A percentile compares a stretch with the other conserved stretches of the same genome.
Evolutionary conservation across 2,888 invertebrate genomes (phyloP).

Genomic region (Ormyrus labotus): DNA sequence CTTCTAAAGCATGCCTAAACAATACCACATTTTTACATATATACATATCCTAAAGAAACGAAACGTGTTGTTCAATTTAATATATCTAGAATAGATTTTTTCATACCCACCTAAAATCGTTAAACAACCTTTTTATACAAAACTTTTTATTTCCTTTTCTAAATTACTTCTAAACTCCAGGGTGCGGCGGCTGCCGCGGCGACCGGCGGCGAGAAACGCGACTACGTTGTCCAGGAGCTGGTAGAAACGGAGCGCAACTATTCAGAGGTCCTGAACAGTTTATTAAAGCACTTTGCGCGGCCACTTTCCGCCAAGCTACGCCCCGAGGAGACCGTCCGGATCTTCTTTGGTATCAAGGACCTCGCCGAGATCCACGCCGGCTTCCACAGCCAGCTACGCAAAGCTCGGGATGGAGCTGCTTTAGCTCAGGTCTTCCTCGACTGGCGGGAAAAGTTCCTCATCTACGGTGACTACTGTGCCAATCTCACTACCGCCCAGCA

Average conservation of each 20-base stretch:
- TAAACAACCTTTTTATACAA: no score
- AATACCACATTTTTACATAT: no score
- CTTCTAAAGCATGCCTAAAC: no score
- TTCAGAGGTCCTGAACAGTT: slow-evolving; percentile 92
- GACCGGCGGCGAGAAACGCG: slow-evolving; percentile 85
- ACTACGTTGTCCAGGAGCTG: slow-evolving; percentile 94
- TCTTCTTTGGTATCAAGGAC: slow-evolving; percentile 94
- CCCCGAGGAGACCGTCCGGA: slow-evolving; percentile 85
- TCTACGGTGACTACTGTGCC: slow-evolving; percentile 97
- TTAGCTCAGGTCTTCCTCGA: slow-evolving; percentile 88
- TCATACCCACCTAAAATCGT: no score
- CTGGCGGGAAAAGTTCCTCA: slow-evolving; percentile 92
- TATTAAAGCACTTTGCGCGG: slow-evolving; percentile 87
- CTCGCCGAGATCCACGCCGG: slow-evolving; percentile 90
- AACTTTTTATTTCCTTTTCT: no score
- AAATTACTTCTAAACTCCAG: background rate
- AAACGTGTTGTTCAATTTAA: no score
- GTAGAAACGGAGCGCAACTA: slow-evolving; percentile 98
- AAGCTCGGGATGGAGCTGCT: slow-evolving; percentile 81
- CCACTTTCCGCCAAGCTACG: slow-evolving; percentile 85
- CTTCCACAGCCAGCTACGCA: slow-evolving; percentile 87
- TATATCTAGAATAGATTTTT: no score
- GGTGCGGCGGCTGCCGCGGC: slow-evolving; percentile 51
- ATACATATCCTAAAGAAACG: no score
- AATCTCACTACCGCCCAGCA: slow-evolving; percentile 94